Conservation (phyloP, 2,113 vertebrate genomes). For the Phoxinus phoxinus region DNA sequence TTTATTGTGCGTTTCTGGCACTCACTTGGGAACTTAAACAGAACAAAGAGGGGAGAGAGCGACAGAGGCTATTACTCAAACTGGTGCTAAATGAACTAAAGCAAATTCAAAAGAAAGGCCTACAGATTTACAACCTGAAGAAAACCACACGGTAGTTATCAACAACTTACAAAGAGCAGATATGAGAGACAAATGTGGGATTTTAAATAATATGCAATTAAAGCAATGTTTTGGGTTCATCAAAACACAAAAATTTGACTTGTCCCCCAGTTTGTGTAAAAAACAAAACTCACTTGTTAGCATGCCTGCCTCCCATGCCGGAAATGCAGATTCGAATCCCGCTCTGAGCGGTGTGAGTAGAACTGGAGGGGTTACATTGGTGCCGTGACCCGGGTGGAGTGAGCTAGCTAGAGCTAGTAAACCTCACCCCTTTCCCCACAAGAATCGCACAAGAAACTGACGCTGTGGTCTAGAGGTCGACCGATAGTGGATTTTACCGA, state of each 20-base stretch:
- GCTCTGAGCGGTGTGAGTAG: too few species aligned
- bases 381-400: too few species aligned
- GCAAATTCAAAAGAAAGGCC: conserved; percentile 18
- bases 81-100: conserved; percentile 46
- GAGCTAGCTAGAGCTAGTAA: too few species aligned
- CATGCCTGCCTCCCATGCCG: too few species aligned
- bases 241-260: neutral
- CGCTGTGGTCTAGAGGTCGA: too few species aligned
- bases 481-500: too few species aligned
- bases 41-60: conserved; percentile 37
- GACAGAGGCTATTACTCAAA: conserved; percentile 53
- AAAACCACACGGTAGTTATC: conserved; percentile 37
- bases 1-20: conserved; percentile 68
- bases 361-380: too few species aligned
- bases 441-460: too few species aligned
- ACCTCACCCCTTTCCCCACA: too few species aligned
- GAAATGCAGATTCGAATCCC: too few species aligned
- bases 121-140: conserved; percentile 20
- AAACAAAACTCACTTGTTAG: too few species aligned
- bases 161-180: neutral
- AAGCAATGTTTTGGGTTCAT: neutral
- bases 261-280: neutral
- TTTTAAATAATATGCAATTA: neutral
- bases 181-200: neutral
- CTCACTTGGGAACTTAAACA: conserved; percentile 49